phyloP scores from a whole-genome alignment of 2,888 invertebrate genomes.

The Chaetoderma sp. region DNA sequence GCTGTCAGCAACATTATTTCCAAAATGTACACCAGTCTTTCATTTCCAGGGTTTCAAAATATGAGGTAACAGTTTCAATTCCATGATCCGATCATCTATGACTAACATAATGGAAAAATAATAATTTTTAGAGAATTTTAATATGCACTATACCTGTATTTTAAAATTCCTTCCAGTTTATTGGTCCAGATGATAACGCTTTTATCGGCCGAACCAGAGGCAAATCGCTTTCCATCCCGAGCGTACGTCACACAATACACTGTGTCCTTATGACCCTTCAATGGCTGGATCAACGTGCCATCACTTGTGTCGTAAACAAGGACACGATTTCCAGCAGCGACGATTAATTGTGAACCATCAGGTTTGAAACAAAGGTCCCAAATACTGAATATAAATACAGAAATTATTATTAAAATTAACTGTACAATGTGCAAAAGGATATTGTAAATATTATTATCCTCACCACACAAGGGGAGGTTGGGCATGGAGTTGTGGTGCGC shows the following conservation, averaged over 20 bases:
- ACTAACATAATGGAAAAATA: no score
- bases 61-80: no score
- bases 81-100: no score
- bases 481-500: no score
- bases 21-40: no score
- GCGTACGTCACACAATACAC: constrained; percentile 94
- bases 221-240: constrained; percentile 94
- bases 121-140: no score
- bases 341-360: constrained; percentile 92
- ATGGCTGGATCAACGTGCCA: constrained; percentile 88
- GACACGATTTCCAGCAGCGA: constrained; percentile 94
- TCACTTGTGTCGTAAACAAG: constrained; percentile 93
- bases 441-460: no score
- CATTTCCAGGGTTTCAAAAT: no score
- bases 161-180: constrained; percentile 93
- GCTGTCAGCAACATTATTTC: no score
- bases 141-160: constrained; percentile 96
- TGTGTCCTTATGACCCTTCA: constrained; percentile 95
- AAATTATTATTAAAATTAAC: background rate
- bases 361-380: constrained; percentile 96
- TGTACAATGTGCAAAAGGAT: background rate
- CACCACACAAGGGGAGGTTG: no score
- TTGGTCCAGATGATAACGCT: constrained; percentile 98
- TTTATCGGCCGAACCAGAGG: constrained; percentile 96
- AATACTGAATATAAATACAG: constrained; percentile 76